A percentile compares a stretch with the other conserved stretches of the same genome.
These are phyloP conservation scores for Metopolophium dirhodum DNA, from an alignment of 1,140 invertebrate genomes.

Conservation along the genomic window DNA sequence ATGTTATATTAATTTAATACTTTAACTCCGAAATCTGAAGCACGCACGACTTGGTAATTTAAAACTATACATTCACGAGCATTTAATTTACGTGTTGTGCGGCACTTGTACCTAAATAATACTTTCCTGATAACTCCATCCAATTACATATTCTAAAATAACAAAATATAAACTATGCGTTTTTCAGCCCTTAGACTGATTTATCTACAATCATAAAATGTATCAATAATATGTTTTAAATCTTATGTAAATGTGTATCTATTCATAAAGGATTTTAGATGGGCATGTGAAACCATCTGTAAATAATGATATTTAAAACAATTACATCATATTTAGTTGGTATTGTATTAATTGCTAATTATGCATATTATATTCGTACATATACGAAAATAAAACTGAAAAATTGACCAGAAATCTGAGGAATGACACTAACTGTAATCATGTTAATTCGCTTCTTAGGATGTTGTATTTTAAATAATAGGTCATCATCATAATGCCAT, in stretches of 20 bases:
- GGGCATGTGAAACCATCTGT: too few relatives aligned
- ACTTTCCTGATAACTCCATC: not conserved
- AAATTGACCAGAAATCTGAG: not conserved
- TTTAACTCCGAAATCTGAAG: not conserved
- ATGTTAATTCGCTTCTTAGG: too few relatives aligned
- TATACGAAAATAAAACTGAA: too few relatives aligned
- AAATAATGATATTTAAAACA: not conserved
- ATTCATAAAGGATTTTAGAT: too few relatives aligned
- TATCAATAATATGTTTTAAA: not conserved
- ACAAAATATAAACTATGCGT: not conserved
- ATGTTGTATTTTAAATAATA: not conserved
- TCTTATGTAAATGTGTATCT: not conserved
- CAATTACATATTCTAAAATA: not conserved
- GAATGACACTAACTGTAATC: not conserved
- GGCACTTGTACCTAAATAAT: not conserved
- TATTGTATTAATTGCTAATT: not conserved
- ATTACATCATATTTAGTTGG: not conserved
- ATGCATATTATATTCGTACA: not conserved
- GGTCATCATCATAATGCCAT: not conserved
- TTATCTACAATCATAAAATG: not conserved
- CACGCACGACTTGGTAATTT: not conserved
- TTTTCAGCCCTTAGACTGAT: not conserved
- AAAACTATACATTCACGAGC: not conserved
- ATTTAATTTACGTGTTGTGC: not conserved
- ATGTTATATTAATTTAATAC: not conserved